Conservation (phyloP, 2,113 vertebrate species). For the Symphodus melops region DNA sequence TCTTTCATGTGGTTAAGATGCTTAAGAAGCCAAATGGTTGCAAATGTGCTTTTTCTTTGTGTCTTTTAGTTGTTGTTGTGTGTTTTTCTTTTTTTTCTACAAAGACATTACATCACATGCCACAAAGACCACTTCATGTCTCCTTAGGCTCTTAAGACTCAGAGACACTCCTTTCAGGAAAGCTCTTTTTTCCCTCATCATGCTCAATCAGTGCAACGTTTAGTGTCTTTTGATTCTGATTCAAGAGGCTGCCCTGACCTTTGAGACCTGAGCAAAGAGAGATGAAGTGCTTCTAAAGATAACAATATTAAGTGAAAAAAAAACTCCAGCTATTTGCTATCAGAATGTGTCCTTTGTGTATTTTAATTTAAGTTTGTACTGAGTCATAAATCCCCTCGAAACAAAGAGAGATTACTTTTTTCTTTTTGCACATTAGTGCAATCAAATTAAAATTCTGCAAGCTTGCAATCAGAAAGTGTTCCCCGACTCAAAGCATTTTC, state of each 20-base stretch:
- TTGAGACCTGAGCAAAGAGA: slow-evolving; percentile 38
- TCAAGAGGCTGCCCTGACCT: slow-evolving; percentile 63
- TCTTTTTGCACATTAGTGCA: neutral
- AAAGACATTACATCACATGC: slow-evolving; percentile 46
- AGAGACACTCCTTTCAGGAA: slow-evolving; percentile 53
- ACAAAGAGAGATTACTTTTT: neutral
- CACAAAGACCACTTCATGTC: slow-evolving; percentile 58
- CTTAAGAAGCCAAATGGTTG: slow-evolving; percentile 12
- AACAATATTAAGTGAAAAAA: slow-evolving; percentile 15
- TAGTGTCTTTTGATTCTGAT: slow-evolving; percentile 60
- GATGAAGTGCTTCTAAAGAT: slow-evolving; percentile 36
- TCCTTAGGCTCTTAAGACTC: slow-evolving; percentile 45
- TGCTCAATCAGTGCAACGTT: slow-evolving; percentile 48
- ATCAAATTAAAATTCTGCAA: neutral
- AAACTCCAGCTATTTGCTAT: neutral
- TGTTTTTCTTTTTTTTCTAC: slow-evolving; percentile 10
- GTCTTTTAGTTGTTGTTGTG: slow-evolving; percentile 3
- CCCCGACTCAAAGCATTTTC: slow-evolving; percentile 36
- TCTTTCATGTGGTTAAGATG: slow-evolving; percentile 40
- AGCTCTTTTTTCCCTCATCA: slow-evolving; percentile 62
- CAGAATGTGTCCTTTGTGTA: neutral
- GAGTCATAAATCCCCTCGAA: slow-evolving; percentile 11
- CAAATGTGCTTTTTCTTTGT: slow-evolving; percentile 10
- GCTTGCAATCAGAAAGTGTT: slow-evolving; percentile 29
- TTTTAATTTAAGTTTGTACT: neutral